Conservation (phyloP, 2,113 vertebrate genomes). For the Orycteropus afer region DNA sequence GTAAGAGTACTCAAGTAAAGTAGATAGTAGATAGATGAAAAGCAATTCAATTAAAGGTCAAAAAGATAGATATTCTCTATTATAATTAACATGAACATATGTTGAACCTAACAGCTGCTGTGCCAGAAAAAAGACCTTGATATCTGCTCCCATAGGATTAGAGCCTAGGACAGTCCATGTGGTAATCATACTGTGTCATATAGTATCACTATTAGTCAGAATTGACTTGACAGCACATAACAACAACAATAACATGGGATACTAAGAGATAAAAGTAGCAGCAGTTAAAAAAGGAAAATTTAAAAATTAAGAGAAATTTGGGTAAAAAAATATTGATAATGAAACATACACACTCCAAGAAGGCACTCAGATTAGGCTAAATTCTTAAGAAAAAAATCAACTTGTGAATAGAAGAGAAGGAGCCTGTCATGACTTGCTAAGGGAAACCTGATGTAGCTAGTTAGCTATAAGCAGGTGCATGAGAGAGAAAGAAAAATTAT, state of each 20-base stretch:
- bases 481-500: background rate
- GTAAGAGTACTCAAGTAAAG: background rate
- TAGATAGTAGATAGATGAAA: background rate
- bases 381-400: background rate
- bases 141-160: no score
- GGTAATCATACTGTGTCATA: no score
- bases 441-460: rapidly evolving
- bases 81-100: background rate
- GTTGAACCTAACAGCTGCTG: no score
- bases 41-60: background rate
- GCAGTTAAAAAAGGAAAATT: background rate
- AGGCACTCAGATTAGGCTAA: background rate
- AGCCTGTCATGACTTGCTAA: background rate
- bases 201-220: no score
- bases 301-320: background rate
- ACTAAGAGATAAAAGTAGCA: background rate
- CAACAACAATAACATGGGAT: background rate
- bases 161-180: no score
- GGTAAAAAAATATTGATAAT: background rate
- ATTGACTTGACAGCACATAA: no score
- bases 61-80: background rate
- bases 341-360: background rate
- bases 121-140: no score
- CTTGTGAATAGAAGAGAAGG: background rate
- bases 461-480: background rate